Percentiles rank a stretch among this genome's conserved stretches.
phyloP scores from a whole-genome alignment of 1,140 invertebrate genomes.

The Eumeta japonica region DNA sequence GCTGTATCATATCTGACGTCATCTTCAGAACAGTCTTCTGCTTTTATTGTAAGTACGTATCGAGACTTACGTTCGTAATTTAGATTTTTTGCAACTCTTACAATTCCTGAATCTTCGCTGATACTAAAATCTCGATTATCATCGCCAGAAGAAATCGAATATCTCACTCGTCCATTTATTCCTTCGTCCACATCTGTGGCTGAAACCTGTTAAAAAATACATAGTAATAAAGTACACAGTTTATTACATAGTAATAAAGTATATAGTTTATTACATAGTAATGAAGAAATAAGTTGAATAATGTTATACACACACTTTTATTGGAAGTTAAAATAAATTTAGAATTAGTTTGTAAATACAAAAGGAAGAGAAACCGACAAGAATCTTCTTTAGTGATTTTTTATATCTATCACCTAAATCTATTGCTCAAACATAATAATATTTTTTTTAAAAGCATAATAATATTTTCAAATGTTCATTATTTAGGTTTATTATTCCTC shows the following conservation, averaged over 20 bases:
- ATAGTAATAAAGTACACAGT: constrained; percentile 10
- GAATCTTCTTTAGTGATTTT: too few relatives aligned
- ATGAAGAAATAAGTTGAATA: too few relatives aligned
- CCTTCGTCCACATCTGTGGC: constrained; percentile 91
- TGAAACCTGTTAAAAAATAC: too few relatives aligned
- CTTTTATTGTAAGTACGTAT: constrained; percentile 80
- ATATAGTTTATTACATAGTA: constrained; percentile 1
- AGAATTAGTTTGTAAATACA: too few relatives aligned
- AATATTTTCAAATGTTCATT: too few relatives aligned
- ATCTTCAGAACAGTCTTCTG: constrained; percentile 81
- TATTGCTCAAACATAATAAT: too few relatives aligned
- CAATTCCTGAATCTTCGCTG: constrained; percentile 83
- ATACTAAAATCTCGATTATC: constrained; percentile 88
- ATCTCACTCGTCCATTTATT: constrained; percentile 83
- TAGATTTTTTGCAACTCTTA: constrained; percentile 85
- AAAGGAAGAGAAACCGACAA: too few relatives aligned
- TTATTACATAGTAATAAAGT: not conserved
- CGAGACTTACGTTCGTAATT: constrained; percentile 87
- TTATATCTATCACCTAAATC: too few relatives aligned
- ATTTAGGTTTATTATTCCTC: too few relatives aligned
- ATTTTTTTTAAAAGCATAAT: too few relatives aligned
- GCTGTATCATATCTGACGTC: constrained; percentile 70
- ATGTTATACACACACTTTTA: too few relatives aligned
- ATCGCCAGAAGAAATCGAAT: constrained; percentile 86
- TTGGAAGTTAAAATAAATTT: too few relatives aligned